A percentile compares a stretch with the other conserved stretches of the same genome.
Evolutionary conservation across 1,140 invertebrate species (phyloP).

Genomic region (Bombus superbus): DNA sequence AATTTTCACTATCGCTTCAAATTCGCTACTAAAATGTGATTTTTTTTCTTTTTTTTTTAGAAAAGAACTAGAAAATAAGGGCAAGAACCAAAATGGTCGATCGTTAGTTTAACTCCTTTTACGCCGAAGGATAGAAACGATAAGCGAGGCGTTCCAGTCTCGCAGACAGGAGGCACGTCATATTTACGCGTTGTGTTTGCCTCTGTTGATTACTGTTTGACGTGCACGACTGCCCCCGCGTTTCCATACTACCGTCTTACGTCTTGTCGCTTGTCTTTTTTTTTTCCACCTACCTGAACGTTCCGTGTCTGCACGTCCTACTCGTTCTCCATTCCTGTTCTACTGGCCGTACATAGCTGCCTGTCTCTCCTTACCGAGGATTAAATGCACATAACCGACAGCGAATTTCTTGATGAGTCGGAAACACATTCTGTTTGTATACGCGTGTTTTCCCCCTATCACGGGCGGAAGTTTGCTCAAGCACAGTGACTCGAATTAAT

Average conservation of each 20-base stretch:
- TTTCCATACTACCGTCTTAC: conserved; percentile 40
- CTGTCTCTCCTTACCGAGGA: not conserved
- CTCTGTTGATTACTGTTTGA: conserved; percentile 73
- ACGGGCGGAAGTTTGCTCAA: not conserved
- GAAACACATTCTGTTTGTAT: too few relatives aligned
- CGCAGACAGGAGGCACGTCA: conserved; percentile 54
- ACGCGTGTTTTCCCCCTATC: not conserved
- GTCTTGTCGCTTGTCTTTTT: conserved; percentile 51
- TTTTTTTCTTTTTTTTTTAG: too few relatives aligned
- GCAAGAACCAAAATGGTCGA: not conserved
- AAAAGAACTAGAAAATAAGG: not conserved
- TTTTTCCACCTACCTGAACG: not conserved
- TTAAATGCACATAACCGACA: not conserved
- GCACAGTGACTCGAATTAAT: not conserved
- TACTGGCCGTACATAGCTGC: too few relatives aligned
- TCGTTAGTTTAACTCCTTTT: conserved; percentile 14
- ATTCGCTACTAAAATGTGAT: too few relatives aligned
- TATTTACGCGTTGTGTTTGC: conserved; percentile 72
- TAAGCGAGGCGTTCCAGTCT: conserved; percentile 9
- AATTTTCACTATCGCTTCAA: too few relatives aligned
- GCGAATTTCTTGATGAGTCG: not conserved
- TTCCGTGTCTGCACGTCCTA: too few relatives aligned
- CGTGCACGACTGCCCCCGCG: conserved; percentile 54
- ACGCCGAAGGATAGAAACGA: conserved; percentile 15
- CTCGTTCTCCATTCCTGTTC: too few relatives aligned